Evolutionary conservation across 1,140 invertebrate species (phyloP), one percentile per base, ranked within the genome.

Genomic region (Plectrocnemia conspersa): DNA sequence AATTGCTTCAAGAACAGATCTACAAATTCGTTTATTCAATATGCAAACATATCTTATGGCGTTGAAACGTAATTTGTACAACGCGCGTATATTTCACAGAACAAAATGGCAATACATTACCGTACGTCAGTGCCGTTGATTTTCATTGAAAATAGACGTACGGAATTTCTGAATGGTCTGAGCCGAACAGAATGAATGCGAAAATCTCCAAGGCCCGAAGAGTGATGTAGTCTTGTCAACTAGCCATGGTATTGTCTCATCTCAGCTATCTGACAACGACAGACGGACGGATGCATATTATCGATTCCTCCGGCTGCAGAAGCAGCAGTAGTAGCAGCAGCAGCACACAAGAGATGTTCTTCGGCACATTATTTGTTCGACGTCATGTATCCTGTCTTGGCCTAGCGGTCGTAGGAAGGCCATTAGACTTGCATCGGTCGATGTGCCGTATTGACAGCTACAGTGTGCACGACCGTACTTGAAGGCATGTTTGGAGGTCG

Each of bases 341-440:
- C 41, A 32, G 29, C 27, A 16, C 13, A 40, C 41, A 3, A 35
- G 46, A 58, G 52, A 61, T 49, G 40, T 19, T 35, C 16, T 50
- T 29, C 58, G 54, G 52, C 24, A 33, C 54, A 44, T 61, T 61
- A 61, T 61, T 61, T 61, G 59, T 61, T 52, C 48, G 45, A 54
- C 35, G 59, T 61, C 59, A 55, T 61, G 59, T 61, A 54, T 18
- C 16, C 59, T 61, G 59, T 61, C 59, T 33, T 24, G 45, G 38
- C 35, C 49, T 41, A 33, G 21, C 25, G 50, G 44, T 53, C 35
- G 45, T 16, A 19, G 27, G 53, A 23, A 38, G 25, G 9, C 29
- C 19, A 33, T 44, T 29, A 50, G 53, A 55, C 53, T 38, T 15
- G 46, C 15, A 13, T 47, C 7, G 15, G n/a, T n/a, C n/a, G 27